These are phyloP conservation scores for Pemphigus obesinymphae DNA, from an alignment of 1,140 invertebrate genomes.

Conservation along the genomic window DNA sequence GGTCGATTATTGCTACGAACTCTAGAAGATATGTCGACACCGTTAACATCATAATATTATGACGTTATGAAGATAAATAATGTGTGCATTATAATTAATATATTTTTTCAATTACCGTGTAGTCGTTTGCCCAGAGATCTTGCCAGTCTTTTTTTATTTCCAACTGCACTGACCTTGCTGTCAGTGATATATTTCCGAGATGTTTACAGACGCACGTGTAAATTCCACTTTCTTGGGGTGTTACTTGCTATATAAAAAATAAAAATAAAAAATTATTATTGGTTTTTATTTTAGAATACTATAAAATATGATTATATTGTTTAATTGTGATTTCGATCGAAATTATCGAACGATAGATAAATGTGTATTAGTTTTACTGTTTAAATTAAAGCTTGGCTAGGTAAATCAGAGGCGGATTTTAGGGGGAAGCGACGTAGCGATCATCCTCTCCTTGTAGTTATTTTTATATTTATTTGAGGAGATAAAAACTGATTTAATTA, in stretches of 20 bases:
- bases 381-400: too few relatives aligned
- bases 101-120: slow-evolving; percentile 51
- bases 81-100: neutral
- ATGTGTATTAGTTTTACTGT: too few relatives aligned
- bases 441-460: too few relatives aligned
- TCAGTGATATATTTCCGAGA: slow-evolving; percentile 50
- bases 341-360: too few relatives aligned
- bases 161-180: slow-evolving; percentile 56
- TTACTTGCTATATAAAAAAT: slow-evolving; percentile 59
- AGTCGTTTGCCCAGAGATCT: slow-evolving; percentile 52
- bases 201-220: slow-evolving; percentile 63
- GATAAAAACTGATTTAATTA: too few relatives aligned
- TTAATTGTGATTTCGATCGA: too few relatives aligned
- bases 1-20: neutral
- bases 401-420: too few relatives aligned
- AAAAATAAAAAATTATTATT: too few relatives aligned
- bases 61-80: neutral
- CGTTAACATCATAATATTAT: neutral
- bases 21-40: neutral
- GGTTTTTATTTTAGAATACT: too few relatives aligned
- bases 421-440: too few relatives aligned
- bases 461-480: too few relatives aligned
- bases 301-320: too few relatives aligned
- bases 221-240: slow-evolving; percentile 58
- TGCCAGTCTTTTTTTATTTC: slow-evolving; percentile 56